Percentiles rank a stretch among this genome's conserved stretches.
Evolutionary conservation across 2,113 vertebrate genomes (phyloP).

Genomic region (Condylura cristata): DNA sequence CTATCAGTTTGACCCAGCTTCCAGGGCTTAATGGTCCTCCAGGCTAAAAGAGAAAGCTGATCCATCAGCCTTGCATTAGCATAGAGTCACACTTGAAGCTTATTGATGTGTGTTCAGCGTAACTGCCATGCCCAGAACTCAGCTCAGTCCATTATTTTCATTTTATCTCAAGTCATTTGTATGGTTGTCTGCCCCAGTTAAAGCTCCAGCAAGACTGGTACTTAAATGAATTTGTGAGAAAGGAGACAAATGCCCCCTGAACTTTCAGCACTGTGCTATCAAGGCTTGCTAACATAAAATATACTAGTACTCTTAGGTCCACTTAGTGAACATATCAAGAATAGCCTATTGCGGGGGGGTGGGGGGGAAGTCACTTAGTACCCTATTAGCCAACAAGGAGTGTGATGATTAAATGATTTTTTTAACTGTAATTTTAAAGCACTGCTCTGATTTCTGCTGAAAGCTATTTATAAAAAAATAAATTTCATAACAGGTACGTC

Average conservation of each 20-base stretch:
- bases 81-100: slow-evolving; percentile 92
- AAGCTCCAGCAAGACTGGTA: slow-evolving; percentile 87
- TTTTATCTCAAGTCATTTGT: slow-evolving; percentile 92
- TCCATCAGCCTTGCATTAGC: slow-evolving; percentile 98
- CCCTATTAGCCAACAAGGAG: slow-evolving; percentile 81
- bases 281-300: slow-evolving; percentile 85
- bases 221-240: slow-evolving; percentile 89
- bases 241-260: slow-evolving; percentile 91
- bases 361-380: slow-evolving; percentile 79
- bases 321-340: slow-evolving; percentile 83
- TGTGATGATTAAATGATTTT: slow-evolving; percentile 84
- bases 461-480: slow-evolving; percentile 74
- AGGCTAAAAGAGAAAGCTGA: slow-evolving; percentile 94
- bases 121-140: slow-evolving; percentile 88
- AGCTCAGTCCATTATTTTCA: slow-evolving; percentile 91
- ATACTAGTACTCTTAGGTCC: slow-evolving; percentile 82
- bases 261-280: slow-evolving; percentile 90
- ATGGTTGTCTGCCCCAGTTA: slow-evolving; percentile 90
- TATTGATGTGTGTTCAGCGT: slow-evolving; percentile 90
- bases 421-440: slow-evolving; percentile 80
- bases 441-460: slow-evolving; percentile 76
- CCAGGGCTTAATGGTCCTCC: slow-evolving; percentile 94
- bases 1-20: slow-evolving; percentile 90
- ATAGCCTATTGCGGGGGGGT: slow-evolving; percentile 73
- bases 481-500: slow-evolving; percentile 69